Conservation (phyloP, 2,888 invertebrate species). For the Chloromyia formosa region DNA sequence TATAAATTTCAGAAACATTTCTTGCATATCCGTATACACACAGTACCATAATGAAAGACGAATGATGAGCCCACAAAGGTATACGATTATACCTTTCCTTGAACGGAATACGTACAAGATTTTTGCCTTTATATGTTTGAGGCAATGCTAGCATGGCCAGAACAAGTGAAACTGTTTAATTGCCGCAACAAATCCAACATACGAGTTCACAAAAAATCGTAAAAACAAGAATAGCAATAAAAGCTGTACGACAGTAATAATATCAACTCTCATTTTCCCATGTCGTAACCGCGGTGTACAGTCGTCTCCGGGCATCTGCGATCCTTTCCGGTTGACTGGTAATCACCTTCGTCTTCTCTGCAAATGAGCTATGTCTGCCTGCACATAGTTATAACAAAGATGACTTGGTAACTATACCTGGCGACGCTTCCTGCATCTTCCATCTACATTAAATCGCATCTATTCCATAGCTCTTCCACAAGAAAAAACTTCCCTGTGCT, state of each 20-base stretch:
- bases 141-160: not conserved
- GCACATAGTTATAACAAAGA: not conserved
- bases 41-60: no score
- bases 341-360: not conserved
- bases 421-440: not conserved
- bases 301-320: not conserved
- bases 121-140: no score
- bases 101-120: no score
- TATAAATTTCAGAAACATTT: no score
- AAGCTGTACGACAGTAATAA: conserved; percentile 6
- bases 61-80: no score
- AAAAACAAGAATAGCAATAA: no score
- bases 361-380: no score
- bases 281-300: not conserved
- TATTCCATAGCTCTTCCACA: not conserved
- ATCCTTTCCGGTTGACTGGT: conserved; percentile 11
- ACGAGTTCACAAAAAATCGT: not conserved
- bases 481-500: not conserved
- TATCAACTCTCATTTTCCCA: conserved; percentile 17
- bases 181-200: not conserved
- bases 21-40: not conserved
- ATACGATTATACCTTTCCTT: no score
- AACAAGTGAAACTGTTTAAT: conserved; percentile 19
- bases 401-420: no score
- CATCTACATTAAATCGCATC: conserved; percentile 25